phyloP scores from a whole-genome alignment of 2,797 vertebrate genomes.

The Malacoraja senta region DNA sequence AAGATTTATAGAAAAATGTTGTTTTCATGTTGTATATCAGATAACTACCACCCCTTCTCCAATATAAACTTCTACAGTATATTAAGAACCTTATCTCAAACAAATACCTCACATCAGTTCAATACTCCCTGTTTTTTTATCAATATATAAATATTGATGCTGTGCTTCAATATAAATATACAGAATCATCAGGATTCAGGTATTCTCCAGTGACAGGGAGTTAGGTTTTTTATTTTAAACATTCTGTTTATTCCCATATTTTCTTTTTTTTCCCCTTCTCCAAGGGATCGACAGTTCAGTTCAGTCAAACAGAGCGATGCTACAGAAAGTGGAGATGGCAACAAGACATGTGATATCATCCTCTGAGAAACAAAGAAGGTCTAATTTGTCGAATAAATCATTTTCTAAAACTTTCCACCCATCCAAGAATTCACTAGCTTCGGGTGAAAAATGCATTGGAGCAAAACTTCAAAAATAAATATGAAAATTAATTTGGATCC shows the following conservation, averaged over 20 bases:
- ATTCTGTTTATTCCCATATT: slow-evolving; percentile 20
- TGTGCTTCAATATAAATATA: neutral
- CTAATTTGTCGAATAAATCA: neutral
- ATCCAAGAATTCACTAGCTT: neutral
- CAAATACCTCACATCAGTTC: neutral
- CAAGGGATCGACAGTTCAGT: neutral
- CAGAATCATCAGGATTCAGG: neutral
- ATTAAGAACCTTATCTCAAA: slow-evolving; percentile 17
- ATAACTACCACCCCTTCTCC: neutral
- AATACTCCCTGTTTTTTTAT: neutral
- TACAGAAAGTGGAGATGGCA: neutral
- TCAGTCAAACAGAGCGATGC: neutral
- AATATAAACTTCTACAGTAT: slow-evolving; percentile 15
- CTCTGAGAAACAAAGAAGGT: neutral
- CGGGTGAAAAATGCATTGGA: neutral
- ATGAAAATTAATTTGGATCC: neutral
- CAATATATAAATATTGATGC: neutral
- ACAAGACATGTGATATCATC: neutral
- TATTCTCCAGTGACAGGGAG: neutral
- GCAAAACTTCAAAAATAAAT: neutral
- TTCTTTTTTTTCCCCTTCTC: neutral
- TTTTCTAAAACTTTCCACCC: neutral
- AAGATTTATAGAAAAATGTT: slow-evolving; percentile 37
- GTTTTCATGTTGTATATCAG: slow-evolving; percentile 33
- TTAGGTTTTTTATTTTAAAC: neutral